Base-by-base conservation (phyloP, 2,797 vertebrate species). In the Heliangelus exortis region DNA sequence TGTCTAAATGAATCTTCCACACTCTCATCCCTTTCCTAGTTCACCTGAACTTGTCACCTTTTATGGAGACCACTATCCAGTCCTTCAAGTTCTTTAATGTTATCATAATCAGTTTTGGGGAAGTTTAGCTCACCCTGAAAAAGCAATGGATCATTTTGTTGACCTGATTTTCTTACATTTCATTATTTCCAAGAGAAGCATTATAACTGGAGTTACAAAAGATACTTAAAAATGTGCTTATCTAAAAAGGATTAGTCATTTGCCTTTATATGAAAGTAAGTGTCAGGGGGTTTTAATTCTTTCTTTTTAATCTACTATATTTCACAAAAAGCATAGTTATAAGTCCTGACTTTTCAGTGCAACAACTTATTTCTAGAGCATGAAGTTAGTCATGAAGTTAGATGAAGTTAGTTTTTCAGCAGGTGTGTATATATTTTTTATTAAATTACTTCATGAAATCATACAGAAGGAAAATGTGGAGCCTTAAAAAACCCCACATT, bases 1-100 rank as follows among this genome's bases (percentile, higher is more conserved):
- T 57, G n/a, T 71, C 66, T 1, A 53, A 68, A 57, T 33, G 39
- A 29, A 4, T 41, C 14, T 74, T 87, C 31, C 28, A 43, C 2
- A 2, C 2, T 9, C 12, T 80, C 14, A 10, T 5, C 0, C 0
- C 6, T 88, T 45, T 45, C 19, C 22, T 14, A 45, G 9, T 1
- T 65, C 11, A 43, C 21, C 36, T 6, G 0, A 71, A 2, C 9
- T 28, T 68, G 6, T 31, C 43, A 66, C 4, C 2, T 8, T 73
- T 69, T 65, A 20, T 39, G 17, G 31, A 41, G 16, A 43, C 3
- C n/a, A 55, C 14, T 63, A n/a, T 15, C 19, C 12, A 39, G 19
- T 34, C 41, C 21, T 19, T 7, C 5, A 23, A 20, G 4, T 15
- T 36, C n/a, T 66, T 39, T 22, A 48, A 63, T 3, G 10, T 79